These are phyloP conservation scores for Xanthorhoe spadicearia DNA, from an alignment of 2,888 invertebrate genomes.

Conservation along the genomic window DNA sequence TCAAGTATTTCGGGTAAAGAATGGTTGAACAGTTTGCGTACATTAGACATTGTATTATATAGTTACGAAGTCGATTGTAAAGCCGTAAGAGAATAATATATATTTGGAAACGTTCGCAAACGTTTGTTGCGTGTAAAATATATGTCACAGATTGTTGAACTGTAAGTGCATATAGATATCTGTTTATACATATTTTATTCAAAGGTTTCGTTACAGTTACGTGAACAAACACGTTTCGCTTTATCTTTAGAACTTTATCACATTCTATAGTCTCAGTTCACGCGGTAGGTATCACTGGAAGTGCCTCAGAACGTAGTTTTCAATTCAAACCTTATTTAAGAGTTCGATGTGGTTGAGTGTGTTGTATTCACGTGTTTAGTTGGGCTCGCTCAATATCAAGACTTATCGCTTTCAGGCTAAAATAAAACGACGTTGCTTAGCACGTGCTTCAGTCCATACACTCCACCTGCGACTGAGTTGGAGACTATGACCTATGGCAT, in stretches of 20 bases:
- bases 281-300: conserved; percentile 60
- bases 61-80: conserved; percentile 77
- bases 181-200: conserved; percentile 72
- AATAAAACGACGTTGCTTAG: conserved; percentile 28
- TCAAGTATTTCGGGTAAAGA: conserved; percentile 77
- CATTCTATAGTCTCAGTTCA: conserved; percentile 51
- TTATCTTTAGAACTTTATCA: conserved; percentile 52
- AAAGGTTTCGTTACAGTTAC: conserved; percentile 67
- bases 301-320: conserved; percentile 56
- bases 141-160: conserved; percentile 76
- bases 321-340: conserved; percentile 45
- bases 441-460: conserved; percentile 6
- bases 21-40: conserved; percentile 76
- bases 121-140: conserved; percentile 80
- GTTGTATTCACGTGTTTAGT: conserved; percentile 76
- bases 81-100: conserved; percentile 79
- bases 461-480: neutral
- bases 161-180: conserved; percentile 69
- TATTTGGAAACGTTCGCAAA: conserved; percentile 81
- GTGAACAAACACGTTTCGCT: conserved; percentile 77
- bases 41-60: conserved; percentile 80
- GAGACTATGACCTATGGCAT: neutral
- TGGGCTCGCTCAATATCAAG: conserved; percentile 83
- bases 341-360: conserved; percentile 73
- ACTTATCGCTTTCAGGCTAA: conserved; percentile 74